Conservation (phyloP, 2,113 vertebrate species). For the Mesitornis unicolor region DNA sequence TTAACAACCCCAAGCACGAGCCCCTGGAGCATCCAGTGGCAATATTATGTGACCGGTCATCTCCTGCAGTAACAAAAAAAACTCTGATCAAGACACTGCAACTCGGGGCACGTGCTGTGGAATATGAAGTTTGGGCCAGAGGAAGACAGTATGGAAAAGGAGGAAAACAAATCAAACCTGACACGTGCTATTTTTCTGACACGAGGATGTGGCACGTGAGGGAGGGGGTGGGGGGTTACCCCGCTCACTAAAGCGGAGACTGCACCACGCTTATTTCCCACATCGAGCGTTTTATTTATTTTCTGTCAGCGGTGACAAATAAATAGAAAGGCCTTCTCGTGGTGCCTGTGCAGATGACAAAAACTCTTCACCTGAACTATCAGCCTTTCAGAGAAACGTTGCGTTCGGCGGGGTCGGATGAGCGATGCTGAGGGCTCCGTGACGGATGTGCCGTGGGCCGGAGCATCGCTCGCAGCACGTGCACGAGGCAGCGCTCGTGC, state of each 20-base stretch:
- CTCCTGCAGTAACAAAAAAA: constrained; percentile 16
- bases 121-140: neutral
- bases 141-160: neutral
- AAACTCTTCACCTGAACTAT: neutral
- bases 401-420: neutral
- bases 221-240: neutral
- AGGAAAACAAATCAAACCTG: constrained; percentile 3
- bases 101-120: neutral
- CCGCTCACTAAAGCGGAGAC: neutral
- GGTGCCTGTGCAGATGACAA: neutral
- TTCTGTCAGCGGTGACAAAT: neutral
- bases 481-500: fast-evolving
- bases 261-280: neutral
- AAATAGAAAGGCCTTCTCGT: neutral
- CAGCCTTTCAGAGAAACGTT: neutral
- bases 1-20: constrained; percentile 7
- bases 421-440: fast-evolving
- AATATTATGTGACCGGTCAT: constrained; percentile 55
- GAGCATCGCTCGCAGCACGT: fast-evolving
- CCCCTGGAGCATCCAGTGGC: constrained; percentile 39
- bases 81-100: neutral
- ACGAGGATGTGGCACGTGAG: neutral
- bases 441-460: fast-evolving
- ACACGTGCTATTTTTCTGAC: neutral
- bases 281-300: neutral